phyloP scores from a whole-genome alignment of 2,888 invertebrate species.

The Idaea dimidiata region DNA sequence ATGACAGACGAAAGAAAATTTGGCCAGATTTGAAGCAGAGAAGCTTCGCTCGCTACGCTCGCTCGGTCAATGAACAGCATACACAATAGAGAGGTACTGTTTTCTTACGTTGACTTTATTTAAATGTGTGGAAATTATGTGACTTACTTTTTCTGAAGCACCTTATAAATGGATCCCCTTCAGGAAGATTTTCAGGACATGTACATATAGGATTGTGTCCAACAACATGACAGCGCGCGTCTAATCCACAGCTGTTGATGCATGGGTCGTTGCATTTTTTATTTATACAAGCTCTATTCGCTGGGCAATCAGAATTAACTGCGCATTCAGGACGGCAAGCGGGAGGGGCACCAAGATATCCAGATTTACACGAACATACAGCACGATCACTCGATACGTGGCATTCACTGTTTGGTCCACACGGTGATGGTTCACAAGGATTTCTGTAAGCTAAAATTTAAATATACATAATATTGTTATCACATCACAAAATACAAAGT shows the following conservation, averaged over 20 bases:
- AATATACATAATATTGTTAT: no score
- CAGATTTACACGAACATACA: constrained; percentile 86
- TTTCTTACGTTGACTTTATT: no score
- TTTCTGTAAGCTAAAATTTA: constrained; percentile 46
- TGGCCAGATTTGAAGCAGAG: no score
- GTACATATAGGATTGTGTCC: constrained; percentile 90
- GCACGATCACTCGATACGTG: constrained; percentile 85
- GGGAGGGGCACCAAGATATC: constrained; percentile 87
- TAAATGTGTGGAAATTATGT: neutral
- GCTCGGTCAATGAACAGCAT: no score
- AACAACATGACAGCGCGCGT: constrained; percentile 88
- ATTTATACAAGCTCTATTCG: constrained; percentile 86
- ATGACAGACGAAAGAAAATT: no score
- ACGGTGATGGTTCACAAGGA: constrained; percentile 89
- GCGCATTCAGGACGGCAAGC: constrained; percentile 88
- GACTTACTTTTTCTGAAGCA: constrained; percentile 78
- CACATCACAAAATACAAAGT: no score
- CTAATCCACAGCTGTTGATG: constrained; percentile 87
- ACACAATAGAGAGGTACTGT: no score
- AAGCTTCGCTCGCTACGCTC: no score
- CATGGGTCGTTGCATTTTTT: constrained; percentile 90
- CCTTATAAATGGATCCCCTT: constrained; percentile 89
- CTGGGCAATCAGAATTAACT: constrained; percentile 88
- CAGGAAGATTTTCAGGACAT: constrained; percentile 83
- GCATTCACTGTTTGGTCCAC: constrained; percentile 89